phyloP scores from a whole-genome alignment of 2,888 invertebrate species.

The Panopea generosa region DNA sequence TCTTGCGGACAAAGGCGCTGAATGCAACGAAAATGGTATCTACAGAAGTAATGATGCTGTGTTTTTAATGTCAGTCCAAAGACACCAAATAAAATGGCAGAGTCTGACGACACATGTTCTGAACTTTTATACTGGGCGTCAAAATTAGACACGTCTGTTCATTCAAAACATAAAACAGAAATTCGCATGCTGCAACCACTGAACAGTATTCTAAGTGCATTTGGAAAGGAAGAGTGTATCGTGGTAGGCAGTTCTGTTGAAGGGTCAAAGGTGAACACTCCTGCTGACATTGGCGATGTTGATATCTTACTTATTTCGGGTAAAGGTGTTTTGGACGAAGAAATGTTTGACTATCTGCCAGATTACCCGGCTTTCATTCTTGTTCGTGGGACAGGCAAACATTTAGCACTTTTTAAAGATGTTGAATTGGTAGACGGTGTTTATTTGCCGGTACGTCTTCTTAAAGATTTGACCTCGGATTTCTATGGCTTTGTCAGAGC shows the following conservation, averaged over 20 bases:
- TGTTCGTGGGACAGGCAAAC: conserved; percentile 8
- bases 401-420: conserved; percentile 12
- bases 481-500: background rate
- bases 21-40: too few relatives aligned
- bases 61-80: too few relatives aligned
- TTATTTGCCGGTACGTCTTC: conserved; percentile 3
- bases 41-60: too few relatives aligned
- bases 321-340: conserved; percentile 15
- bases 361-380: conserved; percentile 32
- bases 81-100: too few relatives aligned
- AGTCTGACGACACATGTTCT: too few relatives aligned
- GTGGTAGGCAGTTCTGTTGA: conserved; percentile 28
- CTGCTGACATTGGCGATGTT: conserved; percentile 30
- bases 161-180: too few relatives aligned
- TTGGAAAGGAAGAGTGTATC: conserved; percentile 15
- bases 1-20: too few relatives aligned
- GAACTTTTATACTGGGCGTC: too few relatives aligned
- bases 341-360: conserved; percentile 24
- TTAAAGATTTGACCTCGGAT: too few relatives aligned
- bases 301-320: conserved; percentile 27
- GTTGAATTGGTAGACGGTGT: conserved; percentile 3
- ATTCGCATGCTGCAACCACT: too few relatives aligned
- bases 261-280: conserved; percentile 33
- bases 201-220: background rate
- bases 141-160: too few relatives aligned